Conservation (phyloP, 2,888 invertebrate species). For the Heliconius hortense region DNA sequence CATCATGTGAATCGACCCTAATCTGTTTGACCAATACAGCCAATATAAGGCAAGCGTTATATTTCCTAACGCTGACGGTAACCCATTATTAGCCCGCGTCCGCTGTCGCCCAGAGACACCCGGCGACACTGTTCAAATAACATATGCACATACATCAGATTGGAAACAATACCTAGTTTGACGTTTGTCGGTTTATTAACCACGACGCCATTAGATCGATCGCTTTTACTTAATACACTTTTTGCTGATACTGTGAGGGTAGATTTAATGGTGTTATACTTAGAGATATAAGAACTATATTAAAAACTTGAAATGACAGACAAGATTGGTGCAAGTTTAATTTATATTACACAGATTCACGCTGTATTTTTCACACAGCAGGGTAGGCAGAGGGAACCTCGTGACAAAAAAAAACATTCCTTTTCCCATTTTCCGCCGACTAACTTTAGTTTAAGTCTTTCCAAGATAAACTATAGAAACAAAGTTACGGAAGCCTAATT, state of each 20-base stretch:
- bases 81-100: slow-evolving; percentile 37
- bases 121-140: slow-evolving; percentile 36
- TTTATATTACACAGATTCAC: background rate
- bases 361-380: too few species aligned
- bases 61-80: slow-evolving; percentile 33
- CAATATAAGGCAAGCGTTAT: slow-evolving; percentile 14
- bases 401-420: too few species aligned
- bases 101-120: slow-evolving; percentile 38
- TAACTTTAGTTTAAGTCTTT: background rate
- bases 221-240: slow-evolving; percentile 35
- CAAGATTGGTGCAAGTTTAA: background rate
- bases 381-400: too few species aligned
- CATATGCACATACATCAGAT: slow-evolving; percentile 41
- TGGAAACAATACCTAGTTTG: slow-evolving; percentile 41
- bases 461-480: background rate
- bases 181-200: slow-evolving; percentile 40
- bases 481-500: background rate
- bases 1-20: slow-evolving; percentile 2
- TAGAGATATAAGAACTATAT: background rate
- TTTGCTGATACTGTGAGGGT: slow-evolving; percentile 23
- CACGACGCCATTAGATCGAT: slow-evolving; percentile 38
- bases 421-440: too few species aligned
- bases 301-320: background rate
- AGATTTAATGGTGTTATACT: slow-evolving; percentile 25
- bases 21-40: background rate